Evolutionary conservation across 2,797 vertebrate genomes (phyloP).

Genomic region (Phaenicophaeus curvirostris): DNA sequence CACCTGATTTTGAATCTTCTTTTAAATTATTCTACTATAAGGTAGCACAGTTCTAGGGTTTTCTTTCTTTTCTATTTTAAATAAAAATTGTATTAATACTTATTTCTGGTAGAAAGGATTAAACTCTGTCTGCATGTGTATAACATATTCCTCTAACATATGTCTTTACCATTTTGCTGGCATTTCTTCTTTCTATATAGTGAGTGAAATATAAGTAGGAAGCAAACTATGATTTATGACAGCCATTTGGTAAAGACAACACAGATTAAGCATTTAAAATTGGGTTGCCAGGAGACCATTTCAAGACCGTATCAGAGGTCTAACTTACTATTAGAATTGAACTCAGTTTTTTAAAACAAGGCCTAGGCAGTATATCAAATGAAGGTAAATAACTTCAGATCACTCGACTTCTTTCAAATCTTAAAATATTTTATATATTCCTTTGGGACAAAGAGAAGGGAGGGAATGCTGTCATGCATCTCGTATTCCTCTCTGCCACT

Average conservation of each 20-base stretch:
- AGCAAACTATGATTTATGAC: conserved; percentile 60
- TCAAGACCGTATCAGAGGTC: conserved; percentile 20
- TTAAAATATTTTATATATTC: not conserved
- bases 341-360: conserved; percentile 41
- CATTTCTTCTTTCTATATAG: conserved; percentile 20
- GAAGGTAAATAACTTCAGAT: conserved; percentile 6
- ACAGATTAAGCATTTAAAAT: conserved; percentile 56
- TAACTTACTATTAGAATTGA: conserved; percentile 29
- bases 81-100: not conserved
- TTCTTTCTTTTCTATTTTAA: not conserved
- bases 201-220: conserved; percentile 49
- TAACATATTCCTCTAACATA: conserved; percentile 17
- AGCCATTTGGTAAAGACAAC: conserved; percentile 60
- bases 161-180: conserved; percentile 29
- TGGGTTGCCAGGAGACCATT: conserved; percentile 49
- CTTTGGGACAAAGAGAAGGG: not conserved
- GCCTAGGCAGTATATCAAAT: conserved; percentile 7
- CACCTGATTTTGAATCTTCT: not conserved
- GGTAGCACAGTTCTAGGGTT: not conserved
- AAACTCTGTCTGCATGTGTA: not conserved
- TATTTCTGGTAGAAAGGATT: not conserved
- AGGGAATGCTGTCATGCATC: not conserved
- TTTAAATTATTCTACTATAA: not conserved
- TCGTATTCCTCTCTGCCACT: not conserved
- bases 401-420: not conserved